These are phyloP conservation scores for Alligator mississippiensis DNA, from an alignment of 2,113 vertebrate genomes.

Conservation along the genomic window DNA sequence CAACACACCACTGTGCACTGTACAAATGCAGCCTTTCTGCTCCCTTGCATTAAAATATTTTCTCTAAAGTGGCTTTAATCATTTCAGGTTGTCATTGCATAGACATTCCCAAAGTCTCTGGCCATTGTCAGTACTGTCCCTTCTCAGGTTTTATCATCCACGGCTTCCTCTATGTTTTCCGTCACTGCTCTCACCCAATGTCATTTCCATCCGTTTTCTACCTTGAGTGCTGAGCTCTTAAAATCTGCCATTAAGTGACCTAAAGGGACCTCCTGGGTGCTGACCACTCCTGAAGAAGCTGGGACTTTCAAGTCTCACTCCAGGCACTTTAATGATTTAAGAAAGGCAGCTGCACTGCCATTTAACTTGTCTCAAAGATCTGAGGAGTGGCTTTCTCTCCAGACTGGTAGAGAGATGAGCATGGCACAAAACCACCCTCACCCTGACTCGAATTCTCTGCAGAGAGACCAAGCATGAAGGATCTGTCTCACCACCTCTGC, in stretches of 20 bases:
- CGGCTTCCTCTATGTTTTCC: background rate
- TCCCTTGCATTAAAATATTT: background rate
- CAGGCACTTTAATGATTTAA: background rate
- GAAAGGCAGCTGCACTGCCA: background rate
- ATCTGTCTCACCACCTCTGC: fast-evolving
- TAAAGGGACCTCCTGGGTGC: background rate
- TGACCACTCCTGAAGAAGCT: background rate
- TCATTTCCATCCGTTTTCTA: background rate
- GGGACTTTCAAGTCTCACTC: background rate
- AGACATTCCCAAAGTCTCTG: background rate
- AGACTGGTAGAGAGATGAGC: no score
- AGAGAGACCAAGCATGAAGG: background rate
- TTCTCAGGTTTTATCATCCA: background rate
- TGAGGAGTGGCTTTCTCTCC: background rate
- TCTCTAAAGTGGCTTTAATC: background rate
- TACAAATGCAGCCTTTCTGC: background rate
- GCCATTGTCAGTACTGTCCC: background rate
- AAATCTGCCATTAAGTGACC: background rate
- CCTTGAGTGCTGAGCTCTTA: background rate
- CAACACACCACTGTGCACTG: background rate
- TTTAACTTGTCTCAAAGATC: background rate
- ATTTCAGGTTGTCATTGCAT: background rate
- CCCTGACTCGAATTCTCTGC: no score
- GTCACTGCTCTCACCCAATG: background rate
- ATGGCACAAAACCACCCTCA: background rate